Percentiles rank a stretch among this genome's conserved stretches.
These are phyloP conservation scores for Merluccius polli DNA, from an alignment of 2,797 vertebrate genomes.

Conservation along the genomic window DNA sequence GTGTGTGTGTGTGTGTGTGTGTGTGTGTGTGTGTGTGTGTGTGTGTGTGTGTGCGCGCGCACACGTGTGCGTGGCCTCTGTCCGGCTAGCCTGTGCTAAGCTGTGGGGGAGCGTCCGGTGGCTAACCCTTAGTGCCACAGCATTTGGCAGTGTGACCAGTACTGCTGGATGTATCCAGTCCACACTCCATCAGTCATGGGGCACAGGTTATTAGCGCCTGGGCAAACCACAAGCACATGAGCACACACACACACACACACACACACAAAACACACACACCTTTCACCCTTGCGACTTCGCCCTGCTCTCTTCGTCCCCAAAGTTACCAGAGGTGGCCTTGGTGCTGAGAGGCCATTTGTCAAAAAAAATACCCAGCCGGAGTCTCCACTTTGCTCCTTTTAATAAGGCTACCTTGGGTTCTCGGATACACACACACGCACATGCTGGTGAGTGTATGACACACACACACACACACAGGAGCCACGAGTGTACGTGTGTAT, in stretches of 20 bases:
- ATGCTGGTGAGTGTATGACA: neutral
- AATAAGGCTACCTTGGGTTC: conserved; percentile 84
- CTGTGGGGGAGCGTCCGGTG: conserved; percentile 61
- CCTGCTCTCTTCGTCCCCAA: conserved; percentile 61
- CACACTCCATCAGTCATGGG: conserved; percentile 69
- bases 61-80: conserved; percentile 14
- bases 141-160: conserved; percentile 63
- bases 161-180: conserved; percentile 68
- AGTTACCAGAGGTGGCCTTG: conserved; percentile 70
- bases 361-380: conserved; percentile 64
- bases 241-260: conserved; percentile 11
- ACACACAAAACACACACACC: conserved; percentile 27
- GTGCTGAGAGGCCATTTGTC: conserved; percentile 79
- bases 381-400: conserved; percentile 80
- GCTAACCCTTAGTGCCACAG: conserved; percentile 61
- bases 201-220: conserved; percentile 67
- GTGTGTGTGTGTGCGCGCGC: conserved; percentile 13
- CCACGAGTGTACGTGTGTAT: neutral
- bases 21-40: conserved; percentile 15
- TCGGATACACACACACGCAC: conserved; percentile 37
- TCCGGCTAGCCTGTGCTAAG: conserved; percentile 56
- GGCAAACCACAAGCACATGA: conserved; percentile 26
- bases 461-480: neutral
- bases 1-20: conserved; percentile 15
- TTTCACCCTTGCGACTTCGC: conserved; percentile 56